A percentile compares a stretch with the other conserved stretches of the same genome.
Conservation (phyloP, 2,113 vertebrate species). For the Lethenteron reissneri region DNA sequence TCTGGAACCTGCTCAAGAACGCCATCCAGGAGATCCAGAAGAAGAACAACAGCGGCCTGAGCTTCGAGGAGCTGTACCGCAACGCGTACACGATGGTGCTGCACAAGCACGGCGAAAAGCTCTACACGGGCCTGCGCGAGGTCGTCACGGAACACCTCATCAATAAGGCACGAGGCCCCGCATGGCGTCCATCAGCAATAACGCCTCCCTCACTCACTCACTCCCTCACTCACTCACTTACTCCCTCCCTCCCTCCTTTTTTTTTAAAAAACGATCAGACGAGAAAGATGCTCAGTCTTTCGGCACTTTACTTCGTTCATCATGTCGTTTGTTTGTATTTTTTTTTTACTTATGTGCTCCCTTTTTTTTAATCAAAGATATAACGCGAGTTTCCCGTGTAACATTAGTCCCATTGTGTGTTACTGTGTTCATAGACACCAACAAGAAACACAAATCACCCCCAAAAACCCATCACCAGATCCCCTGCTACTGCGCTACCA, state of each 20-base stretch:
- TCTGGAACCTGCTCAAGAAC: conserved; percentile 98
- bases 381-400: too few species aligned
- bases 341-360: too few species aligned
- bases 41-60: conserved; percentile 97
- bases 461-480: too few species aligned
- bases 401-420: too few species aligned
- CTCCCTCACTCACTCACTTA: not conserved
- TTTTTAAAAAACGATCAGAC: not conserved
- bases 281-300: too few species aligned
- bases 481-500: too few species aligned
- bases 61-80: conserved; percentile 96
- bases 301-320: too few species aligned
- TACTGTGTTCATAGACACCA: too few species aligned
- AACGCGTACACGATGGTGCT: conserved; percentile 99
- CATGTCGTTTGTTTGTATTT: too few species aligned
- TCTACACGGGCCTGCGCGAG: conserved; percentile 91
- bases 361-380: too few species aligned
- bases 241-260: not conserved
- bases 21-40: conserved; percentile 99
- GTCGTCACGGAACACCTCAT: conserved; percentile 97
- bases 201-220: not conserved
- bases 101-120: conserved; percentile 95
- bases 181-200: not conserved
- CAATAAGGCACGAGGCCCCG: conserved; percentile 53
- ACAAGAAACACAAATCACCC: too few species aligned